These are phyloP conservation scores for Cephonodes hylas DNA, from an alignment of 2,888 invertebrate genomes.

Conservation along the genomic window DNA sequence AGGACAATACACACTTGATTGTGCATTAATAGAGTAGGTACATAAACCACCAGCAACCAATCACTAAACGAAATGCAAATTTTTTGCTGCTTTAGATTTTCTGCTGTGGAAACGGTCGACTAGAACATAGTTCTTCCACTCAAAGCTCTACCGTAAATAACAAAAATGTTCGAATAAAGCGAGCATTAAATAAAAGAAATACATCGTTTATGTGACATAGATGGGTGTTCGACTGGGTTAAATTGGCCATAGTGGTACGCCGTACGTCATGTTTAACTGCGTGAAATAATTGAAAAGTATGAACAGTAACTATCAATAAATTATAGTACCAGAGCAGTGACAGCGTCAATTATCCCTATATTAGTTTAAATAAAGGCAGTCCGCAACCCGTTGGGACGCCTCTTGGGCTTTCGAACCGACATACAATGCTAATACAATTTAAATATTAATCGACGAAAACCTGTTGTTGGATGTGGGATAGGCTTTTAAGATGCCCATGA, in stretches of 20 bases:
- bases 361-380: slow-evolving; percentile 29
- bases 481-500: slow-evolving; percentile 8
- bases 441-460: slow-evolving; percentile 29
- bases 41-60: no score
- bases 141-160: no score
- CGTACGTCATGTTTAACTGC: slow-evolving; percentile 18
- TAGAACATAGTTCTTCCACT: no score
- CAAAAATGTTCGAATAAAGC: background rate
- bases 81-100: no score
- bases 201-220: slow-evolving; percentile 17
- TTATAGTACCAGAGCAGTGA: slow-evolving; percentile 25
- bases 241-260: slow-evolving; percentile 27
- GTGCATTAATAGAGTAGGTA: no score
- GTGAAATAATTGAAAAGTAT: slow-evolving; percentile 22
- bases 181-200: background rate
- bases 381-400: slow-evolving; percentile 17
- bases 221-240: slow-evolving; percentile 18
- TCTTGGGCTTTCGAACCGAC: slow-evolving; percentile 5
- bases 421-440: slow-evolving; percentile 23
- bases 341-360: slow-evolving; percentile 24
- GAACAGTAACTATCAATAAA: slow-evolving; percentile 27
- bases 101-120: no score
- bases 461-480: slow-evolving; percentile 26
- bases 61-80: no score
- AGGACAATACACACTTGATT: no score